These are phyloP conservation scores for Ophion slaviceki DNA, from an alignment of 2,888 invertebrate species.

Conservation along the genomic window DNA sequence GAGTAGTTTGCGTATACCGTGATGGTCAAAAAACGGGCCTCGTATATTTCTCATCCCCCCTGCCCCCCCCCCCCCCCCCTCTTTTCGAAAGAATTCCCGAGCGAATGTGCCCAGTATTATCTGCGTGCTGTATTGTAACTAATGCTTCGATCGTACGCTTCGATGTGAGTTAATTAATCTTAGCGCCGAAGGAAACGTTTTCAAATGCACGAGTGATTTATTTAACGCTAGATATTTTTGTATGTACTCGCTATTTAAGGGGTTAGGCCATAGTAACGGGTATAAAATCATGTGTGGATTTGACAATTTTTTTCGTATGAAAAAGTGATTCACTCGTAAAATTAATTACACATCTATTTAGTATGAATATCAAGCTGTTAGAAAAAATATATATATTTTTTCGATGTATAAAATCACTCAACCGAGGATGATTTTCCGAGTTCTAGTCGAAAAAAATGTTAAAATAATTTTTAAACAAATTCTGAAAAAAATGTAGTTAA, in stretches of 20 bases:
- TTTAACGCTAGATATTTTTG: neutral
- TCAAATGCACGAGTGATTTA: neutral
- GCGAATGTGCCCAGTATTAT: constrained; percentile 23
- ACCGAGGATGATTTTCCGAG: too few species aligned
- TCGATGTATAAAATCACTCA: too few species aligned
- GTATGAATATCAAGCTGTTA: too few species aligned
- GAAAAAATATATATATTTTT: too few species aligned
- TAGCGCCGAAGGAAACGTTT: neutral
- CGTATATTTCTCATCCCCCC: constrained; percentile 40
- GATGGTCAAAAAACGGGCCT: neutral
- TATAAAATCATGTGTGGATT: too few species aligned
- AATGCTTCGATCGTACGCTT: constrained; percentile 27
- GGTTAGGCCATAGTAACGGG: too few species aligned
- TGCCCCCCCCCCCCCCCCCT: neutral
- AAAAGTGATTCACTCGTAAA: too few species aligned
- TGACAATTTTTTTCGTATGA: too few species aligned
- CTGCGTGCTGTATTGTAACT: neutral
- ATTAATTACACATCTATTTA: too few species aligned
- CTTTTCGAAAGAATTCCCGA: neutral
- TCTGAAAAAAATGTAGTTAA: too few species aligned
- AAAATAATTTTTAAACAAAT: too few species aligned
- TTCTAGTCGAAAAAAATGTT: too few species aligned
- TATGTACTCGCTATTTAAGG: neutral
- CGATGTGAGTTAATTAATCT: constrained; percentile 13
- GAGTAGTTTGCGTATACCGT: neutral